Conservation (phyloP, 2,888 invertebrate species). For the Chloroclystis v-ata region DNA sequence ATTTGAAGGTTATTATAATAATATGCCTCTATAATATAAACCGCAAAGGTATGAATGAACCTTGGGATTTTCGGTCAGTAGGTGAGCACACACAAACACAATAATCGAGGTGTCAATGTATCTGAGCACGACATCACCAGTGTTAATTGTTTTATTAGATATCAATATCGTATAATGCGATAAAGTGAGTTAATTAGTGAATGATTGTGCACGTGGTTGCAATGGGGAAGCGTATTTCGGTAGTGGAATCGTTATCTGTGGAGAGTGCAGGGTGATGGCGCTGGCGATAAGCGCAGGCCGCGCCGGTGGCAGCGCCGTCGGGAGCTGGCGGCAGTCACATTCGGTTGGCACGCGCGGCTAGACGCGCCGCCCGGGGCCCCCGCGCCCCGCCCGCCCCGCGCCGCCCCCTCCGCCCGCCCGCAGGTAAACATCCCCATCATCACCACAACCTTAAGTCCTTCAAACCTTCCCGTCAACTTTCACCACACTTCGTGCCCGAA, state of each 20-base stretch:
- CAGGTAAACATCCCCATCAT: constrained; percentile 60
- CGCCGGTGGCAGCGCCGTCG: constrained; percentile 32
- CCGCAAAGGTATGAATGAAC: not conserved
- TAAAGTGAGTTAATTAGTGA: constrained; percentile 4
- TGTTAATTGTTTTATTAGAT: too few species aligned
- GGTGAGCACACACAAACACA: not conserved
- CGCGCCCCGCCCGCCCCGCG: constrained; percentile 50
- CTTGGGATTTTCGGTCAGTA: not conserved
- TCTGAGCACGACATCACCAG: not conserved
- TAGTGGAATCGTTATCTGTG: constrained; percentile 57
- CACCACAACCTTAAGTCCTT: constrained; percentile 19
- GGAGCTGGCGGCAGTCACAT: constrained; percentile 55
- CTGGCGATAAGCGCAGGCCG: constrained; percentile 66
- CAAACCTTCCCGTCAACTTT: constrained; percentile 12
- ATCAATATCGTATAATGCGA: not conserved
- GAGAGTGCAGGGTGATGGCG: constrained; percentile 55
- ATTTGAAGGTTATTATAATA: not conserved
- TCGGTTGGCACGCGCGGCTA: constrained; percentile 70
- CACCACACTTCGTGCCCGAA: constrained; percentile 41
- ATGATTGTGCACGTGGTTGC: constrained; percentile 8
- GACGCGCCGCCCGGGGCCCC: constrained; percentile 65
- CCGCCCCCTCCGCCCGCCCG: constrained; percentile 46
- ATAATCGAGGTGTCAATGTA: not conserved
- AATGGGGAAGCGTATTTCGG: constrained; percentile 21
- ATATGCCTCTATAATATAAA: not conserved